Base-by-base conservation (phyloP, 2,888 invertebrate genomes). In the Xanthorhoe designata region DNA sequence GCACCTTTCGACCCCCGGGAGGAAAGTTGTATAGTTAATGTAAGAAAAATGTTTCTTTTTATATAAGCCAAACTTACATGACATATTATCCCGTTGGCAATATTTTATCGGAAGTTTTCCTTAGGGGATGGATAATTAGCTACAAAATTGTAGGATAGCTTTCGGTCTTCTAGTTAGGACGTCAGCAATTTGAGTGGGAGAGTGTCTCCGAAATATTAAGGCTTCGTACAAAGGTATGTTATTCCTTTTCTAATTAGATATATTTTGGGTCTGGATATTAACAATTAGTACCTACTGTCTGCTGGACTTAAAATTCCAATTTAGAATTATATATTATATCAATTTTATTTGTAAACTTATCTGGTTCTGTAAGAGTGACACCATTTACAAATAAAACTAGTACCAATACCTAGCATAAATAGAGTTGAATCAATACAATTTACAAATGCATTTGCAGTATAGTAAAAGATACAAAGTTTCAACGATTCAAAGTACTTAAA, bases 1-100 rank as follows among this genome's bases (percentile, higher is more conserved):
- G 13, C 32, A 35, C 74, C 38, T 42, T 42, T 42, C 13, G 38
- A 13, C 38, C 68, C 72, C 3, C 10, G 72, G 66, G 74, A 72
- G 42, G n/a, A 64, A 74, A 74, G 64, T 72, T 74, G 35, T 54
- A 60, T 61, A 66, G 64, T 67, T 58, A 65, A 68, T 68, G 68
- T 66, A 56, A 64, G 71, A 64, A 71, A 68, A 67, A 72, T 68
- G 65, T 66, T 71, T 53, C 69, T 45, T 64, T 69, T 67, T 47
- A 64, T 56, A 52, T 60, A 42, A 51, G 60, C 51, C 49, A 60
- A 69, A 72, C 67, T 74, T 65, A 66, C 62, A 69, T 68, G 69
- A 70, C 72, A 58, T 68, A 65, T 69, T 70, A 71, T 55, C 32
- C 56, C 42, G 49, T 53, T 47, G 61, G 64, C 24, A 66, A 61